A percentile compares a stretch with the other conserved stretches of the same genome.
phyloP scores from a whole-genome alignment of 2,113 vertebrate genomes.

The Leucopsar rothschildi region DNA sequence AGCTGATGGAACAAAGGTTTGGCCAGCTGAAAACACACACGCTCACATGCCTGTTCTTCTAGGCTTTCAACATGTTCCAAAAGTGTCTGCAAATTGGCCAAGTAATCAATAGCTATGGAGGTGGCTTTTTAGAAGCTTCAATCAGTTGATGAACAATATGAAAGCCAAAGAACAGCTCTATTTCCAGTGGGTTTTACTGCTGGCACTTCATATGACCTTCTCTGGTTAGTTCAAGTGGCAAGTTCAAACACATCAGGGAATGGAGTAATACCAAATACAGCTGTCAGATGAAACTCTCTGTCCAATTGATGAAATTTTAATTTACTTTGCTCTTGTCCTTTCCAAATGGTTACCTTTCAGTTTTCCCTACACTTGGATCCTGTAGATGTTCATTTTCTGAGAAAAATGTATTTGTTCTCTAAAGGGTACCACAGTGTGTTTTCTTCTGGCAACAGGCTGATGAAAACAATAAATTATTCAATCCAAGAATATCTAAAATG shows the following conservation, averaged over 20 bases:
- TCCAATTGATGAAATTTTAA: constrained; percentile 20
- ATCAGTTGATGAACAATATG: background rate
- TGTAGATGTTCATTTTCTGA: constrained; percentile 25
- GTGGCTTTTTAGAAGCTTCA: background rate
- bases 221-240: background rate
- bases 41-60: fast-evolving
- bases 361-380: background rate
- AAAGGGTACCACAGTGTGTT: background rate
- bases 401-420: constrained; percentile 48
- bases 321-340: constrained; percentile 22
- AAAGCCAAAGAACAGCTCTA: background rate
- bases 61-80: background rate
- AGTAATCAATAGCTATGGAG: background rate
- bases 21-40: background rate
- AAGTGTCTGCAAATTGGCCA: background rate
- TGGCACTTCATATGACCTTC: background rate
- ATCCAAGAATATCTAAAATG: background rate
- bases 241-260: background rate
- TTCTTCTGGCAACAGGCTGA: constrained; percentile 12
- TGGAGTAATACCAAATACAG: background rate
- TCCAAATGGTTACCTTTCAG: constrained; percentile 2
- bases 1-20: background rate
- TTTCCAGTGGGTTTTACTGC: background rate
- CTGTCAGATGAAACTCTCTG: background rate
- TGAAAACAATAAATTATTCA: constrained; percentile 61